Conservation (phyloP, 2,888 invertebrate genomes). For the Trachelus troglodyta region DNA sequence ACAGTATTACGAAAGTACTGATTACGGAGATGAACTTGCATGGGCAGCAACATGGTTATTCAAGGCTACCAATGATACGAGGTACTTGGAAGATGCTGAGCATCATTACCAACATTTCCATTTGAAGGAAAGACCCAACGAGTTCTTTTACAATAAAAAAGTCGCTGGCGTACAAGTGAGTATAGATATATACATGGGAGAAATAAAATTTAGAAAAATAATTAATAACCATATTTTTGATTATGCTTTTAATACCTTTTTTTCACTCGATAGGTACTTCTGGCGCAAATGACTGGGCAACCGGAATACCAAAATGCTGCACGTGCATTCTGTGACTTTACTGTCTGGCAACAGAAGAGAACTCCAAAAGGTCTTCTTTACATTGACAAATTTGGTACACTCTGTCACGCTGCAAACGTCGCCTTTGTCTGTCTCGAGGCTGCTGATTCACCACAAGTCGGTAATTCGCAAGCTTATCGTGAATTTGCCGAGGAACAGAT, state of each 20-base stretch:
- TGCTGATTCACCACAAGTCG: constrained; percentile 45
- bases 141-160: constrained; percentile 71
- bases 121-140: constrained; percentile 67
- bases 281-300: constrained; percentile 67
- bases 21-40: constrained; percentile 70
- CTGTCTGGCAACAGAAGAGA: constrained; percentile 64
- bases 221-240: neutral
- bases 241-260: neutral
- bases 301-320: constrained; percentile 64
- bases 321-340: constrained; percentile 68
- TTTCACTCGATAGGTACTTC: constrained; percentile 60
- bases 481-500: constrained; percentile 70
- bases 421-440: constrained; percentile 70
- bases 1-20: constrained; percentile 68
- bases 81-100: constrained; percentile 68
- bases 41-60: constrained; percentile 72
- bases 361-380: constrained; percentile 70
- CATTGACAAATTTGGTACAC: constrained; percentile 69
- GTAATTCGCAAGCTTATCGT: constrained; percentile 59
- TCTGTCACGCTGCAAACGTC: constrained; percentile 70
- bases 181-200: neutral
- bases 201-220: constrained; percentile 16
- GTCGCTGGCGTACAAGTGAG: constrained; percentile 70
- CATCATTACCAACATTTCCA: constrained; percentile 67
- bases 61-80: constrained; percentile 67